Conservation (phyloP, 2,888 invertebrate species). For the Enchytraeus crypticus region DNA sequence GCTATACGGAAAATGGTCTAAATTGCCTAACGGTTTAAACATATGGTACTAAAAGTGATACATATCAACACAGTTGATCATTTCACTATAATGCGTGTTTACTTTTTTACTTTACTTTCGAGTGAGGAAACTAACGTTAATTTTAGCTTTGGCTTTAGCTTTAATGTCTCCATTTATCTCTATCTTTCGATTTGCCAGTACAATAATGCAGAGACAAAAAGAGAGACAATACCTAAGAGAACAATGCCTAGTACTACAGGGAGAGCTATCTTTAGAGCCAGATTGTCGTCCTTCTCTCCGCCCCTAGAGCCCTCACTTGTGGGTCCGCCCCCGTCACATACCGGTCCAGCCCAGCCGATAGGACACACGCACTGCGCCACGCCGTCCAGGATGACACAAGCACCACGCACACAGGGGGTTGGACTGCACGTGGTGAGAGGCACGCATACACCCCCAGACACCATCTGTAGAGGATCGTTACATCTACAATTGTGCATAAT, state of each 20-base stretch:
- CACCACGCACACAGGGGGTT: slow-evolving; percentile 18
- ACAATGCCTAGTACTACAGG: slow-evolving; percentile 83
- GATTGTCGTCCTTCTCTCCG: background rate
- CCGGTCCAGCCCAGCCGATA: slow-evolving; percentile 78
- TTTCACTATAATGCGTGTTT: no score
- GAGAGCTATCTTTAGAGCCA: slow-evolving; percentile 64
- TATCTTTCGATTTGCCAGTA: no score
- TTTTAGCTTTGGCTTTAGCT: no score
- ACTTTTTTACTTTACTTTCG: no score
- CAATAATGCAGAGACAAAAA: no score
- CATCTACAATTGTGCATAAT: slow-evolving; percentile 1
- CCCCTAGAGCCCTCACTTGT: background rate
- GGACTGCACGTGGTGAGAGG: slow-evolving; percentile 17
- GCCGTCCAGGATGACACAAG: slow-evolving; percentile 14
- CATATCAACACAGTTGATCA: no score
- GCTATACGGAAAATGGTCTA: no score
- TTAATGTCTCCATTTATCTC: no score
- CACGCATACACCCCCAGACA: slow-evolving; percentile 9
- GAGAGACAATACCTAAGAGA: slow-evolving; percentile 15
- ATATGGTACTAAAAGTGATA: no score
- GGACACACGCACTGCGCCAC: slow-evolving; percentile 71
- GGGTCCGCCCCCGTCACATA: slow-evolving; percentile 52
- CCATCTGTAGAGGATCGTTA: background rate
- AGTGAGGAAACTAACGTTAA: no score
- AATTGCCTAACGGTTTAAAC: no score